A percentile compares a stretch with the other conserved stretches of the same genome.
Conservation (phyloP, 1,140 invertebrate genomes). For the Trichonephila clavipes region DNA sequence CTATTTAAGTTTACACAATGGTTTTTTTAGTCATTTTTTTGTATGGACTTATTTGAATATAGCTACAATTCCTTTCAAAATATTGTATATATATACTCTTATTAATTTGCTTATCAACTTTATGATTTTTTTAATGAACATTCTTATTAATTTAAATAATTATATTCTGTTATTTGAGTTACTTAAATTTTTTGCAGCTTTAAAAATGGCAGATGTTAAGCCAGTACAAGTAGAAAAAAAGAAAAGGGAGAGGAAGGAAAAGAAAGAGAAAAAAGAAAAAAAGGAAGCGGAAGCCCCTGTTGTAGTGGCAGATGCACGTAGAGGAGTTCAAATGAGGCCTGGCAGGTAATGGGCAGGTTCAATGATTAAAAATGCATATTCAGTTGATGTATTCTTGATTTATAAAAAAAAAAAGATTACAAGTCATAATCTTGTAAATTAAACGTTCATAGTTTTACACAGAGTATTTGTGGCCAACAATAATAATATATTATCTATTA, state of each 20-base stretch:
- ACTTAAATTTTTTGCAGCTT: background rate
- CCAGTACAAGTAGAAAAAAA: conserved; percentile 55
- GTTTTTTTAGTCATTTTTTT: no score
- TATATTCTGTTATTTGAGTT: background rate
- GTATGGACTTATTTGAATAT: no score
- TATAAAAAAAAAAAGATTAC: no score
- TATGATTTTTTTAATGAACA: no score
- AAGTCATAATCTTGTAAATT: background rate
- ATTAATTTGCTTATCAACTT: no score
- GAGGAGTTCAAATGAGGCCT: conserved; percentile 63
- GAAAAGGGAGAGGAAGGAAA: conserved; percentile 6
- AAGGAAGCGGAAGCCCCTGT: background rate
- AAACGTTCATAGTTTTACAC: background rate
- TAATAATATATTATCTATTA: background rate
- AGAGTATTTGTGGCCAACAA: background rate
- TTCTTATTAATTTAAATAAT: no score
- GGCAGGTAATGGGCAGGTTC: conserved; percentile 18
- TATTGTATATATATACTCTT: no score
- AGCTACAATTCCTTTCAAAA: no score
- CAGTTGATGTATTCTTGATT: no score
- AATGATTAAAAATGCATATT: background rate
- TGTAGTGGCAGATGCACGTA: background rate
- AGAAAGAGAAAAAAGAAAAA: conserved; percentile 49
- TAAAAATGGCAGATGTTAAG: conserved; percentile 58
- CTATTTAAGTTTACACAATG: no score